Evolutionary conservation across 30 jellyfish, hydroid and myxozoan species (phyloP), one percentile per base, ranked within the genome.

Genomic region (Chironex yamaguchii): DNA sequence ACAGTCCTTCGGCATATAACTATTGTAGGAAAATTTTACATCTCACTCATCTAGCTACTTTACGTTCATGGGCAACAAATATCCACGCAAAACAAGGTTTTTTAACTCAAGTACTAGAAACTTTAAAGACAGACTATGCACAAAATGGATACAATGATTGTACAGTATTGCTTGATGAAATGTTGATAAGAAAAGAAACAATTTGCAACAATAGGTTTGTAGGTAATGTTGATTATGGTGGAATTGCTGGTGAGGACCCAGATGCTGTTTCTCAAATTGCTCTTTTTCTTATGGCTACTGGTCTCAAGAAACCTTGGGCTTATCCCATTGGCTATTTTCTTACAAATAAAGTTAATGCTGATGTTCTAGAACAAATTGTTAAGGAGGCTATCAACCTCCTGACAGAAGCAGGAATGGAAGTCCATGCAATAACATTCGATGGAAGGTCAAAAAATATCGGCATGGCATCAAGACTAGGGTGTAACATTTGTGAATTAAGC

Each of bases 1-100:
- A 80, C 1, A 80, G 85, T 52, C 84, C 91, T n/a, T 35, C 22
- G 25, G 86, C 52, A 3, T 80, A 62, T 11, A 82, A 24, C 31
- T 79, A 30, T 36, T 42, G 34, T 9, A 32, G 90, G 50, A 79
- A 79, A 34, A 68, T 70, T 54, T 71, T 79, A 20, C 70, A 62
- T 62, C 63, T 68, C 4, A 86, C 88, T 13, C 86, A 82, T 52
- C 92, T 78, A 23, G 66, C 81, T 0, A 82, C 80, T 28, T 25
- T 82, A 17, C 34, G 88, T 48, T 36, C 92, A 2, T 82, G 92
- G 92, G 72, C 23, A 21, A 30, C 12, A 9, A 81, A 81, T 36
- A 69, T 66, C 9, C 14, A 66, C 13, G 65, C 87, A 64, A 86
- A 81, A 70, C 92, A 86, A 35, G 87, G 92, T 21, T 81, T 81